Base-by-base conservation (phyloP, 2,888 invertebrate species). In the Cecidostiba fungosa region DNA sequence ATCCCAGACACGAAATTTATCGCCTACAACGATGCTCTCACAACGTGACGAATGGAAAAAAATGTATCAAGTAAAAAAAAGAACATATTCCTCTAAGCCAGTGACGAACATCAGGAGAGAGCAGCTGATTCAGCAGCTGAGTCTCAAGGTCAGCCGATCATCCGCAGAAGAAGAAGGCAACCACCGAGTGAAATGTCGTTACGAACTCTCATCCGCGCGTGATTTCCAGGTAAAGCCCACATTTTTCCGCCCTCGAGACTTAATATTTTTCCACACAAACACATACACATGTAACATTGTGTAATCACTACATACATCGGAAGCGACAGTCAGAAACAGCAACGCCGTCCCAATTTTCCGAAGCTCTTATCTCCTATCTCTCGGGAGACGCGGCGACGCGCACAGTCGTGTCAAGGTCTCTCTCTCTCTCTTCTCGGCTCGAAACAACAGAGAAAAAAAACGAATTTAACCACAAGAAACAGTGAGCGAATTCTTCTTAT, bases 351-450 rank as follows among this genome's bases (percentile, higher is more conserved):
- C 47, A 81, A 72, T 85, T 85, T 77, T 81, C 39, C 47, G 69
- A 70, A 29, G 36, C 62, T 80, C 72, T 81, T 81, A 85, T 81
- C 62, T 81, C 62, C 66, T 79, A 84, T 59, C 54, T 59, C 54
- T 19, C n/a, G 54, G 54, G 54, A 59, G 54, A 59, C 54, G 54
- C 54, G n/a, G 74, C 76, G 26, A 47, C n/a, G 66, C 54, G 23
- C 54, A 47, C 29, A 59, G 54, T 8, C 70, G 70, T 85, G 81
- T 82, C 85, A 85, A 85, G 85, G 82, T 84, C 19, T 26, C n/a
- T 72, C 29, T 23, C 10, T 8, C 62, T 0, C 10, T 23, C 36
- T 70, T 16, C 16, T 32, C 6, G 39, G 39, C 16, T 1, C 6
- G 23, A 26, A 59, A 54, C 12, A 19, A 14, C 74, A 72, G 26